phyloP scores from a whole-genome alignment of 2,797 vertebrate species.

The Peromyscus eremicus region DNA sequence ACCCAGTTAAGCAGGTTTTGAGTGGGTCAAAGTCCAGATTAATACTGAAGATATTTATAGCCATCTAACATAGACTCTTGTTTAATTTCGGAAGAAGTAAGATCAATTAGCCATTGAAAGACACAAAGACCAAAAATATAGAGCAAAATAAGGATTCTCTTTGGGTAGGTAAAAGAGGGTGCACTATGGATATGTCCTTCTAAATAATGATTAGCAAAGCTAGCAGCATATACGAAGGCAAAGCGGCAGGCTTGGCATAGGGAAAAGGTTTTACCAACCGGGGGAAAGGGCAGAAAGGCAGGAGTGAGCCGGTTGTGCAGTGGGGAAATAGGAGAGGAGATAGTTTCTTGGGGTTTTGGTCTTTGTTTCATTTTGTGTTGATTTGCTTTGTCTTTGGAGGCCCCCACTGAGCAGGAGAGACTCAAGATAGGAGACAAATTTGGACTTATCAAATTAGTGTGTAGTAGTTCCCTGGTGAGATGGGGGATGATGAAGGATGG shows the following conservation, averaged over 20 bases:
- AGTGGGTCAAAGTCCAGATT: not conserved
- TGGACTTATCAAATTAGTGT: not conserved
- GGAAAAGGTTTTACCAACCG: not conserved
- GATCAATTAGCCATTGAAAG: not conserved
- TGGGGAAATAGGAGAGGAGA: not conserved
- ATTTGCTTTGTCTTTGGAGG: not conserved
- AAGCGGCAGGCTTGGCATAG: not conserved
- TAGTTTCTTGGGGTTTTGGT: not conserved
- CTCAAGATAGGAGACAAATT: not conserved
- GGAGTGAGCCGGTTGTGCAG: not conserved
- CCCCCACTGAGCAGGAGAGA: not conserved
- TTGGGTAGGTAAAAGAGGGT: not conserved
- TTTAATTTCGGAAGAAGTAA: not conserved
- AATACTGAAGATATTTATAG: not conserved
- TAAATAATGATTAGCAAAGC: not conserved
- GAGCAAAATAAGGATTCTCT: not conserved
- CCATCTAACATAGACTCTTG: not conserved
- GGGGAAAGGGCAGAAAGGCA: not conserved
- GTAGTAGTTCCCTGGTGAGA: not conserved
- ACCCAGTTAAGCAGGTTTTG: not conserved
- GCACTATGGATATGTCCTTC: not conserved
- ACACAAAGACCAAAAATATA: not conserved
- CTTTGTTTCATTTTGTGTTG: not conserved
- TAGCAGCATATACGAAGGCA: not conserved
- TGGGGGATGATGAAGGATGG: not conserved